Conservation (phyloP, 2,113 vertebrate species). For the Alectura lathami region DNA sequence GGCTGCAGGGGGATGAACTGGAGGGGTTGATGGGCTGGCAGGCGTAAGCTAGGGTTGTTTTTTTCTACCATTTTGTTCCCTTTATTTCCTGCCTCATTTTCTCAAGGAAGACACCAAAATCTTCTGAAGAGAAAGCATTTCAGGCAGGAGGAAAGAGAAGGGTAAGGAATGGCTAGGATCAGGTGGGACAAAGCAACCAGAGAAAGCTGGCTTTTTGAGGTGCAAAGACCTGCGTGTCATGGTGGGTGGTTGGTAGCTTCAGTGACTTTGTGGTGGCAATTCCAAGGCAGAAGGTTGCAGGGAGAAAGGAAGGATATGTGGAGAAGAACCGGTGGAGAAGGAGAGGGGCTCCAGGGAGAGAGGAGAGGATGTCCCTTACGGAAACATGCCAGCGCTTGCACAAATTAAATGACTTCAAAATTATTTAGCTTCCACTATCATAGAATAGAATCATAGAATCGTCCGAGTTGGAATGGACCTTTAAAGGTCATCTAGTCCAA, state of each 20-base stretch:
- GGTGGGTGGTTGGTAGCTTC: background rate
- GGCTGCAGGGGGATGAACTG: background rate
- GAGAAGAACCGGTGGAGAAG: background rate
- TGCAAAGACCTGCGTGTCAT: accelerated
- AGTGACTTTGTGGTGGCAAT: background rate
- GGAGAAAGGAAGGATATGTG: accelerated
- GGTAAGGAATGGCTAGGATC: background rate
- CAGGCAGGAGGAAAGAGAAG: background rate
- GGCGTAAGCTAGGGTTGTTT: background rate
- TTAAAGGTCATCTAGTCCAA: no score
- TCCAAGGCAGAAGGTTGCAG: background rate
- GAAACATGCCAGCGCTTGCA: background rate
- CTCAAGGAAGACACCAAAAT: background rate
- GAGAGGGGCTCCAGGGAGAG: background rate
- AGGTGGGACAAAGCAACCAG: background rate
- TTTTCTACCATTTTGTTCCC: background rate
- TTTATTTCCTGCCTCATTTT: background rate
- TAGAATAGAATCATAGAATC: no score
- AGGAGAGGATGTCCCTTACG: background rate
- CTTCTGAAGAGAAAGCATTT: background rate
- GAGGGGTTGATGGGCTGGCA: background rate
- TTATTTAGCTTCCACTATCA: background rate
- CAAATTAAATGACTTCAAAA: background rate
- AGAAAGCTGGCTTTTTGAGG: background rate
- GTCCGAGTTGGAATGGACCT: no score